Conservation (phyloP, 2,888 invertebrate genomes). For the Gonocerus acuteangulatus region DNA sequence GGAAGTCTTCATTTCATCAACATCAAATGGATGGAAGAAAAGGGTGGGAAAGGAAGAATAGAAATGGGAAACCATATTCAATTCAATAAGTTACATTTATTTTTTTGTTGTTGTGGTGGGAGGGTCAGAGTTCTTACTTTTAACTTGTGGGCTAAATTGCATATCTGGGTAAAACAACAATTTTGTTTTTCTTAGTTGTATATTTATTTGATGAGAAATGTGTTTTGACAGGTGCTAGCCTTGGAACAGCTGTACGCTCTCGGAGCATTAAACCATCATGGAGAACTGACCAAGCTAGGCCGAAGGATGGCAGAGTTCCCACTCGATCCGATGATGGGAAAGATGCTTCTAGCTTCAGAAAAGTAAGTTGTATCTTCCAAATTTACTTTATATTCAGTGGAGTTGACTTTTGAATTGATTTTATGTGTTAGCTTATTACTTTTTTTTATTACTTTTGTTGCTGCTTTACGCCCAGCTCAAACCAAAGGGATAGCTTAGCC, state of each 20-base stretch:
- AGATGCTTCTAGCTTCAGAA: constrained; percentile 95
- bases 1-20: no score
- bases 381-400: constrained; percentile 57
- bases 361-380: constrained; percentile 62
- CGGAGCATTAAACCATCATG: constrained; percentile 94
- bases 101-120: no score
- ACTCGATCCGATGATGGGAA: constrained; percentile 97
- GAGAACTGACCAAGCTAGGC: constrained; percentile 93
- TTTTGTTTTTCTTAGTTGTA: no score
- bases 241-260: constrained; percentile 95
- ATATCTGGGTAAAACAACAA: no score
- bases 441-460: background rate
- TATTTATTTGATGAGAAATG: no score
- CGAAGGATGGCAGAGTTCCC: constrained; percentile 99
- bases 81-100: no score
- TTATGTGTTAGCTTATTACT: background rate
- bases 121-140: no score
- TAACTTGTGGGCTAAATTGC: no score
- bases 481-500: no score
- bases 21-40: no score
- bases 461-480: background rate
- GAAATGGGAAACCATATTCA: no score
- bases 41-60: no score
- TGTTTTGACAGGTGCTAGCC: constrained; percentile 71
- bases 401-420: background rate